Base-by-base conservation (phyloP, 2,888 invertebrate genomes). In the Melieria picta region DNA sequence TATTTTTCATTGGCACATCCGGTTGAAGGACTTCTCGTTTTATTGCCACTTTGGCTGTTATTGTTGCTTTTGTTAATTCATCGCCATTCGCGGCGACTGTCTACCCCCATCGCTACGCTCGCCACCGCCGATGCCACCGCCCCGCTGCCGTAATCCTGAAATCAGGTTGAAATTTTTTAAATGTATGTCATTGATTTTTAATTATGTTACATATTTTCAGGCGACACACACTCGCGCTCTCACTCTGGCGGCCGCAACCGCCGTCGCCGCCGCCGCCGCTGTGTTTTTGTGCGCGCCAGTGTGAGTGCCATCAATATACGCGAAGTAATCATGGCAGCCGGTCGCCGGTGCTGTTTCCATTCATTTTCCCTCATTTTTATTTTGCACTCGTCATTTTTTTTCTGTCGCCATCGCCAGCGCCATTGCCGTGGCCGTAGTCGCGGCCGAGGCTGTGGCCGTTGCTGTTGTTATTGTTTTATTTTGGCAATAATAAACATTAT, bases 111-210 rank as follows among this genome's bases (percentile, higher is more conserved):
- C 11, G 5, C 13, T 4, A 7, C 45, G 42, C 46, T 47, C n/a
- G 1, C 9, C 3, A 16, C 16, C 5, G 42, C n/a, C n/a, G 69
- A 55, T 45, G 30, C 46, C 10, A 11, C 13, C n/a, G 47, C n/a
- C 3, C 11, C 46, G 13, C 11, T 16, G 16, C 16, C 13, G 56
- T 70, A 70, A 64, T 64, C 57, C 50, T 55, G 55, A 71, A 71
- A 71, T 71, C 60, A 60, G 71, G 71, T 65, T 71, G 65, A 65
- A 71, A 52, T 68, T 47, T 68, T 81, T 82, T 78, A 79, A 81
- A 81, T 80, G 78, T 82, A 73, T 83, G 84, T 79, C 84, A 84
- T 84, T 84, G 83, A 84, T 83, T 83, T 83, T 84, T 82, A 84
- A 84, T 84, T 84, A 82, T 81, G 65, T 71, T 71, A 61, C 64